Evolutionary conservation across 2,797 vertebrate genomes (phyloP).

Genomic region (Miichthys miiuy): DNA sequence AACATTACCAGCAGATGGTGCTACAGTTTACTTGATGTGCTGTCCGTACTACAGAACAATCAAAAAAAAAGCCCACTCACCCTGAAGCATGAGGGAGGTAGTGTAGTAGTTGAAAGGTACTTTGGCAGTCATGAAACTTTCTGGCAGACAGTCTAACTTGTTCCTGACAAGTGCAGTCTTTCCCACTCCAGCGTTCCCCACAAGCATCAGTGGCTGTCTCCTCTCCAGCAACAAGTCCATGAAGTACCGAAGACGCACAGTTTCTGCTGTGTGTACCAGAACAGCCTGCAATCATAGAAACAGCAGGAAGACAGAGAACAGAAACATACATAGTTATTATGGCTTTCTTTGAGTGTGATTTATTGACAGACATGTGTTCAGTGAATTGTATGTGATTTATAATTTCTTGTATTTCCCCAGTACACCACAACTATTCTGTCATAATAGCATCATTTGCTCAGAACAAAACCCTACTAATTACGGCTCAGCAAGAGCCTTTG

Average conservation of each 20-base stretch:
- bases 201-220: constrained; percentile 87
- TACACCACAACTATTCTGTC: constrained; percentile 83
- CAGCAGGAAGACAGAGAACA: constrained; percentile 73
- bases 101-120: constrained; percentile 88
- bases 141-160: constrained; percentile 82
- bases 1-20: constrained; percentile 79
- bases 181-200: constrained; percentile 86
- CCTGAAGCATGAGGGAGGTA: constrained; percentile 85
- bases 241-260: constrained; percentile 84
- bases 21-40: constrained; percentile 57
- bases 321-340: constrained; percentile 84
- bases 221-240: constrained; percentile 85
- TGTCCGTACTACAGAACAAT: constrained; percentile 8
- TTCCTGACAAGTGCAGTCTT: constrained; percentile 85
- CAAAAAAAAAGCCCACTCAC: constrained; percentile 76
- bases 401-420: constrained; percentile 83
- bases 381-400: constrained; percentile 85
- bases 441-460: constrained; percentile 86
- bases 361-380: constrained; percentile 86
- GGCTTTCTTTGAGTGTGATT: constrained; percentile 82
- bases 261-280: constrained; percentile 88
- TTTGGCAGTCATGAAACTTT: constrained; percentile 81
- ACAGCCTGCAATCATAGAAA: constrained; percentile 83
- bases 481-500: constrained; percentile 83
- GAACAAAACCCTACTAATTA: constrained; percentile 87